Evolutionary conservation across 2,888 invertebrate genomes (phyloP), one percentile per base, ranked within the genome.

Genomic region (Stenoptilia bipunctidactyla): DNA sequence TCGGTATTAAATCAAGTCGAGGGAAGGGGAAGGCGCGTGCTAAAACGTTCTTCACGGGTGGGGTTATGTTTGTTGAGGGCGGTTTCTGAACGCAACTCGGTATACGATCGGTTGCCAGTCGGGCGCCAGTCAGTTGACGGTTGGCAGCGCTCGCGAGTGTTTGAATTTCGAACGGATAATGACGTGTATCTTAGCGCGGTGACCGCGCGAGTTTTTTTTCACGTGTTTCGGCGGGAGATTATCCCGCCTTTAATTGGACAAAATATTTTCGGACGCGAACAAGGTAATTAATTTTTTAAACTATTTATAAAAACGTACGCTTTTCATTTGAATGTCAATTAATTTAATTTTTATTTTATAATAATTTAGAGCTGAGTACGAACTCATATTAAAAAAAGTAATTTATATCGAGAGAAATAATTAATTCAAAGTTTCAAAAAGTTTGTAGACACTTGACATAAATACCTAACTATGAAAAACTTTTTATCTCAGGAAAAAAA

Each of bases 201-300:
- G 76, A 80, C 69, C n/a, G 30, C n/a, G 30, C 75, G 75, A 74
- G 70, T 66, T 61, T 54, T 56, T 50, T 71, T 52, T 48, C 55
- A 60, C 69, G 65, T 62, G 66, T 66, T 71, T 66, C 57, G 77
- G 82, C 76, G 80, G 83, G 82, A 79, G 73, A 67, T 52, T 72
- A n/a, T 74, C 83, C 83, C 80, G 85, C 82, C 79, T 64, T 65
- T 61, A 65, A 68, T 50, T 58, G 63, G 60, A 54, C 85, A 85
- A 79, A 67, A 85, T 85, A 84, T 85, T 85, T 77, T 85, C 85
- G 66, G 85, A 85, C 83, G 84, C 84, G 65, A 85, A 85, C 66
- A 85, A 85, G 84, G 85, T 85, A 76, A 66, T 51, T 20, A n/a
- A n/a, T n/a, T n/a, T n/a, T n/a, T n/a, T n/a, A n/a, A n/a, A n/a